Percentiles rank a stretch among this genome's conserved stretches.
Conservation (phyloP, 2,113 vertebrate genomes). For the Aspiorhynchus laticeps region DNA sequence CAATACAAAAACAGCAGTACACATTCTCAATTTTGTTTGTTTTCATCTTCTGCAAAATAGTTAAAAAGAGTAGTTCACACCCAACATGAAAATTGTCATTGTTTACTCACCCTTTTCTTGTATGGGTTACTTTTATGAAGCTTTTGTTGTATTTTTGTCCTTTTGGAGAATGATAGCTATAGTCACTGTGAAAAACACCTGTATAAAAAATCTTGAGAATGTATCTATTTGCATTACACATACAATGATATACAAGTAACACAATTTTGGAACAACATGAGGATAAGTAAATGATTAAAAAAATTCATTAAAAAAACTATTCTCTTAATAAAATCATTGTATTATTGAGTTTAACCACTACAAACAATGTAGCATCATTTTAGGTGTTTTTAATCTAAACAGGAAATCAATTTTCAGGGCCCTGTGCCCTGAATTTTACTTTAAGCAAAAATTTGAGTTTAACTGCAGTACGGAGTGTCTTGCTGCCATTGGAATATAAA, state of each 20-base stretch:
- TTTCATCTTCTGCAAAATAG: neutral
- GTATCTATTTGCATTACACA: neutral
- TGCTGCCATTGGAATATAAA: slow-evolving; percentile 58
- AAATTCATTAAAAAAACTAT: neutral
- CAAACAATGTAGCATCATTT: neutral
- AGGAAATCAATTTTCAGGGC: neutral
- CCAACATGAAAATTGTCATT: neutral
- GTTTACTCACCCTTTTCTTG: neutral
- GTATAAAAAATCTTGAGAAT: neutral
- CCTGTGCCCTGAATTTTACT: neutral
- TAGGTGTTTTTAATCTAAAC: neutral
- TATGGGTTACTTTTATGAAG: neutral
- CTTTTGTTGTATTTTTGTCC: neutral
- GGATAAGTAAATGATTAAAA: neutral
- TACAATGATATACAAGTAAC: neutral
- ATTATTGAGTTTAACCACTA: neutral
- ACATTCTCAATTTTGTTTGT: neutral
- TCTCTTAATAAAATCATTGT: neutral
- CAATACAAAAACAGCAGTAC: neutral
- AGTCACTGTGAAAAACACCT: neutral
- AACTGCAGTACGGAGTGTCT: slow-evolving; percentile 47
- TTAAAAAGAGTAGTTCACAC: neutral
- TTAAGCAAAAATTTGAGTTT: slow-evolving; percentile 50
- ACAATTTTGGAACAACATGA: too few relatives aligned
- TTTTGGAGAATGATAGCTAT: neutral